These are phyloP conservation scores for Palythoa grandis DNA, from an alignment of 92 coral and sea anemone species.

Conservation along the genomic window DNA sequence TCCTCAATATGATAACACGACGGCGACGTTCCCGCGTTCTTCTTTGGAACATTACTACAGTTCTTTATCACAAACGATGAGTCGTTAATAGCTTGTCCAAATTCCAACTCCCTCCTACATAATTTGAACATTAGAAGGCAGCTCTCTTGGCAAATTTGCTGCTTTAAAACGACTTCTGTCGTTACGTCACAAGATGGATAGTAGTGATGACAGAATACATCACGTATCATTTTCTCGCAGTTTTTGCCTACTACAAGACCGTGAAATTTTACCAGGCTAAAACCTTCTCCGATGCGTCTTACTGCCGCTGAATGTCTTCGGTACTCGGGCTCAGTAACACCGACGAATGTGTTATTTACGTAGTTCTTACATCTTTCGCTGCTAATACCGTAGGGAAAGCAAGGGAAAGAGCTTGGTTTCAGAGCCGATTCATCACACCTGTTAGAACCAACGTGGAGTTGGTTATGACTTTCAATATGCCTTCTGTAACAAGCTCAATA, in stretches of 20 bases:
- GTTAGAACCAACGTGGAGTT: not conserved
- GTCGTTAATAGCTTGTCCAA: not conserved
- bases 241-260: not conserved
- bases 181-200: constrained; percentile 28
- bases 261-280: not conserved
- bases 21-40: constrained; percentile 23
- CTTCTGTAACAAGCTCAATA: too few species aligned
- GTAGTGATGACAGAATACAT: constrained; percentile 20
- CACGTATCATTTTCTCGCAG: constrained; percentile 7
- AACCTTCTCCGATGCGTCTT: constrained; percentile 8
- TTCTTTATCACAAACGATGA: not conserved
- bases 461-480: too few species aligned
- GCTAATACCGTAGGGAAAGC: constrained; percentile 2
- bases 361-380: not conserved
- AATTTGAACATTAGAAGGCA: not conserved
- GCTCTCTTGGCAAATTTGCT: constrained; percentile 26
- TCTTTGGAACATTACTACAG: constrained; percentile 5
- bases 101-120: not conserved
- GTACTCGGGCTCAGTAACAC: not conserved
- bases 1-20: not conserved
- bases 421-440: not conserved
- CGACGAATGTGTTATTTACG: not conserved
- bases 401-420: not conserved
- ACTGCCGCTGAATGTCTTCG: not conserved
- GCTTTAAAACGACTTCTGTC: not conserved